Conservation (phyloP, 64 coral and sea anemone genomes). For the Montipora foliosa region DNA sequence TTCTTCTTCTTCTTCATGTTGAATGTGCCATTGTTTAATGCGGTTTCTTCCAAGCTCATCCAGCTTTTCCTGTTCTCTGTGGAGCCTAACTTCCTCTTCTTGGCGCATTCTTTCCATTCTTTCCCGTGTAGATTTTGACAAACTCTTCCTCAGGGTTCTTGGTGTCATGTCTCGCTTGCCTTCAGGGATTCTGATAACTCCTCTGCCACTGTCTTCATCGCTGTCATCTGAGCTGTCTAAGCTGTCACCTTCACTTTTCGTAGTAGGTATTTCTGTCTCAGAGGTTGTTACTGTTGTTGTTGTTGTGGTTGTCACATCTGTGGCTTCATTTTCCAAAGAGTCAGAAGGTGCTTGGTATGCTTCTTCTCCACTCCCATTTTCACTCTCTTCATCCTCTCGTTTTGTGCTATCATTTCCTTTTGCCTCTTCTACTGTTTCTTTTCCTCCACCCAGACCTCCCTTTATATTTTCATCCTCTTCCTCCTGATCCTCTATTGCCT, state of each 20-base stretch:
- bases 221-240: slow-evolving; percentile 72
- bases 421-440: slow-evolving; percentile 11
- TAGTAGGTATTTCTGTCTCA: slow-evolving; percentile 28
- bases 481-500: background rate
- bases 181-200: slow-evolving; percentile 30
- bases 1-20: slow-evolving; percentile 86
- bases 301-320: slow-evolving; percentile 4
- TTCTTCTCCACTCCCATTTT: slow-evolving; percentile 35
- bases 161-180: slow-evolving; percentile 79
- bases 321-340: background rate
- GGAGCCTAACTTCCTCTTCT: slow-evolving; percentile 85
- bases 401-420: slow-evolving; percentile 19
- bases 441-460: slow-evolving; percentile 11
- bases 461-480: slow-evolving; percentile 60
- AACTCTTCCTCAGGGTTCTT: slow-evolving; percentile 87
- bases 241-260: slow-evolving; percentile 60
- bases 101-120: slow-evolving; percentile 91
- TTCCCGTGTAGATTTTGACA: slow-evolving; percentile 97
- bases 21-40: slow-evolving; percentile 36
- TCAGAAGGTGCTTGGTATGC: slow-evolving; percentile 12
- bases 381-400: slow-evolving; percentile 60
- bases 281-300: slow-evolving; percentile 9
- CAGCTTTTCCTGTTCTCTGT: slow-evolving; percentile 75
- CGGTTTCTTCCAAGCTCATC: slow-evolving; percentile 70
- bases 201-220: slow-evolving; percentile 76